Base-by-base conservation (phyloP, 2,797 vertebrate species). In the Nothura maculosa region DNA sequence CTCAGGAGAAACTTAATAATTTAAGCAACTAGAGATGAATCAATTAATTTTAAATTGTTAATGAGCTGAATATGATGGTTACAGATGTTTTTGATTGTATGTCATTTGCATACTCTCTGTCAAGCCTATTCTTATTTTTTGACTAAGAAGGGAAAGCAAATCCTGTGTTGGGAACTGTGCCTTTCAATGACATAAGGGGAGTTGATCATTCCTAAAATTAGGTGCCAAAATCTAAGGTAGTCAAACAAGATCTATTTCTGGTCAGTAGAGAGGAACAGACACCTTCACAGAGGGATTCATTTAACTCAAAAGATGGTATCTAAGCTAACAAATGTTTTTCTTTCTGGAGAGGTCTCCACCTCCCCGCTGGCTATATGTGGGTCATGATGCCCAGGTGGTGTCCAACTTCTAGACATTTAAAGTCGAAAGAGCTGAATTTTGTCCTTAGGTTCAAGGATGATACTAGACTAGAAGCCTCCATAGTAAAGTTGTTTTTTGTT, bases 391-490 rank as follows among this genome's bases (percentile, higher is more conserved):
- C 32, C 63, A 67, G 21, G 30, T 40, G 32, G 52, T 63, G 70
- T 36, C 63, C 57, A 28, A 52, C 58, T 66, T 6, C 54, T 62
- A 73, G 69, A 76, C 75, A 24, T 87, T 76, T 90, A 77, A 85
- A 80, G 28, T 69, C n/a, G 63, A 42, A 30, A 34, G 24, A 14
- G 28, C 1, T 57, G 45, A 68, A 68, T 84, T 36, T 25, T 50
- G 40, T 67, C 32, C 32, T 88, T 72, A 77, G 50, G 17, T 77
- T 82, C 78, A 52, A 86, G 88, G 63, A 60, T 74, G 43, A 85
- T 1, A 2, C n/a, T 58, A 2, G 3, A 52, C 74, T 79, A 90
- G 76, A 25, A 67, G 52, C 81, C 80, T 60, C 38, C 67, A 52
- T 67, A 67, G 68, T 24, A 81, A 17, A 74, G 67, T 36, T n/a